Conservation (phyloP, 1,140 invertebrate genomes). For the Druon quercuslanigerum region DNA sequence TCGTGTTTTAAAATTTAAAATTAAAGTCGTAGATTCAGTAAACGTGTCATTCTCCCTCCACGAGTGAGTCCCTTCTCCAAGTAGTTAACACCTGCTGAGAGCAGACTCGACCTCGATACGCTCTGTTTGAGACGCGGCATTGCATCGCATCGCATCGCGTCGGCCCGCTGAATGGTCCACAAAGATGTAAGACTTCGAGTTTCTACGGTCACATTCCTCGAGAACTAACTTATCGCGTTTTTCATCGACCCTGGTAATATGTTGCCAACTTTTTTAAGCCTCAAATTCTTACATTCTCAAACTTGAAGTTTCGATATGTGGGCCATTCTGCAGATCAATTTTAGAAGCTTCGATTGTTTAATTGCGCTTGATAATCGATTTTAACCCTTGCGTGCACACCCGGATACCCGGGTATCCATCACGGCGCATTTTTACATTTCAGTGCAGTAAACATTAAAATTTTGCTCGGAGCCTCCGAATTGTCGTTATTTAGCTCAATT, state of each 20-base stretch:
- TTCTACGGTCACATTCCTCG: not conserved
- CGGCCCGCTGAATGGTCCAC: not conserved
- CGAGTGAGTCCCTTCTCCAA: not conserved
- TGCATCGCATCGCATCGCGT: not conserved
- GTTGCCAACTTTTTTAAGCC: not conserved
- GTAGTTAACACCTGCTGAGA: constrained; percentile 15
- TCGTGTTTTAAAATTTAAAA: too few species aligned
- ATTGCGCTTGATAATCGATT: too few species aligned
- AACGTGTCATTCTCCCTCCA: not conserved
- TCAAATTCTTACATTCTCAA: not conserved
- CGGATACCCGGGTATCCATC: too few species aligned
- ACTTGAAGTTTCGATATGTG: too few species aligned
- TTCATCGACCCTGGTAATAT: not conserved
- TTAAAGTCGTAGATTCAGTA: not conserved
- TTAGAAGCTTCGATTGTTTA: too few species aligned
- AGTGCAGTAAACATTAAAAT: too few species aligned
- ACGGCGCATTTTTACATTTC: too few species aligned
- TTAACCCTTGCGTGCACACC: too few species aligned
- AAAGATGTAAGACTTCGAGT: not conserved
- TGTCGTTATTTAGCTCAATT: too few species aligned
- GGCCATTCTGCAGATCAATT: too few species aligned
- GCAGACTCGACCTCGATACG: not conserved
- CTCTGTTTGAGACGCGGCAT: not conserved
- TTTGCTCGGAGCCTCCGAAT: too few species aligned
- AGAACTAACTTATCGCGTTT: constrained; percentile 2